Base-by-base conservation (phyloP, 2,888 invertebrate genomes). In the Habroteleia sp. region DNA sequence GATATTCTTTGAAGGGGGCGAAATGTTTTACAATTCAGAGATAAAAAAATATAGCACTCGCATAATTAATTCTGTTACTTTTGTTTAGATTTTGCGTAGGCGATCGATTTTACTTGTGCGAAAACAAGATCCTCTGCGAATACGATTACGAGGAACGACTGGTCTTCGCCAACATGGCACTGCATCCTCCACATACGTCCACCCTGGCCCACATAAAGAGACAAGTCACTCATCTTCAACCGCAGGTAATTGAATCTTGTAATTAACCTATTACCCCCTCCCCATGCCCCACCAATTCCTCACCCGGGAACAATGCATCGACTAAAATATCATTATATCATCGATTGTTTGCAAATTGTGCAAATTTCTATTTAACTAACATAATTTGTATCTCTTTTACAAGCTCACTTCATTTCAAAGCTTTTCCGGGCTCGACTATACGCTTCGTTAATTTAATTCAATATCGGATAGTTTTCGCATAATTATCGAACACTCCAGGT, bases 71-170 rank as follows among this genome's bases (percentile, higher is more conserved):
- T n/a, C n/a, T n/a, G n/a, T n/a, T n/a, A n/a, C n/a, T 29, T 16
- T 37, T 3, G 86, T 84, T 7, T 90, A 97, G 97, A 92, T 97
- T 97, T 91, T 97, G 97, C 90, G 96, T 97, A 42, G 97, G 97
- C 16, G 97, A 97, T 89, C 92, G 95, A 84, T 97, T 96, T 89
- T 97, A 96, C 90, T 91, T 97, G 84, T 96, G 95, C 89, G 96
- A 97, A 90, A 97, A 97, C 91, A 96, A 96, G 91, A 96, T 97
- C 82, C 92, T 97, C 41, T 97, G 97, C 90, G 96, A 97, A 89
- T 96, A 96, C 90, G 97, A 97, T 90, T 97, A 97, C 89, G 96
- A 97, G 86, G 97, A 97, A 89, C 90, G 96, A 82, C 92, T 96
- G 89, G 95, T 96, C 83, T 96, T 96, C 87, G 96, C 96, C 50